Evolutionary conservation across 2,113 vertebrate species (phyloP), one percentile per base, ranked within the genome.

Genomic region (Saimiri boliviensis): DNA sequence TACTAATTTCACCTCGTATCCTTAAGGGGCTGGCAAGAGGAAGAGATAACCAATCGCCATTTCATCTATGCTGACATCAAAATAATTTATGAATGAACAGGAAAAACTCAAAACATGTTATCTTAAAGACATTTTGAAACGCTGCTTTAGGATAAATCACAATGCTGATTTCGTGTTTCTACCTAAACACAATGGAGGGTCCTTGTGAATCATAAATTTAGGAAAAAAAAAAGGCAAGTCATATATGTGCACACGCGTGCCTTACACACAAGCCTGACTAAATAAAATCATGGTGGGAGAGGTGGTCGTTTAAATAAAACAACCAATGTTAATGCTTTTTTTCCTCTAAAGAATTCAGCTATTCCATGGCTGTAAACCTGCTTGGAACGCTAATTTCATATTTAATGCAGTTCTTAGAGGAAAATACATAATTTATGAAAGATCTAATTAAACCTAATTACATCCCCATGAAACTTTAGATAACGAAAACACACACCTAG

Each of bases 1-100:
- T 98, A 98, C 99, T 99, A 99, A 99, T 99, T 99, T 99, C 99
- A 99, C 98, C 98, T 98, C 98, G 98, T 98, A 98, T 98, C 98
- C 97, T 98, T 97, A 97, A 98, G 98, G 99, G 98, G 98, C 98
- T 98, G 99, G 98, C 98, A 97, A 96, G 98, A 98, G 98, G 97
- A 97, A 97, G 98, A 97, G 98, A 97, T 70, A 99, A 97, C 99
- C 99, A 99, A 99, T 99, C 98, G 98, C 98, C 98, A 98, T 98
- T 97, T 97, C 98, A 97, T 98, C 95, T 97, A 70, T 92, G 97
- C 98, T 98, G 99, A 98, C 98, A 98, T 98, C 98, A 90, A 98
- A 98, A 98, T 99, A 98, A 99, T 99, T 99, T 98, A 99, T 99
- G 98, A 99, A 99, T 98, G 98, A 98, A 98, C 97, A 96, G 95